These are phyloP conservation scores for Galeruca laticollis DNA, from an alignment of 2,888 invertebrate species.

Conservation along the genomic window DNA sequence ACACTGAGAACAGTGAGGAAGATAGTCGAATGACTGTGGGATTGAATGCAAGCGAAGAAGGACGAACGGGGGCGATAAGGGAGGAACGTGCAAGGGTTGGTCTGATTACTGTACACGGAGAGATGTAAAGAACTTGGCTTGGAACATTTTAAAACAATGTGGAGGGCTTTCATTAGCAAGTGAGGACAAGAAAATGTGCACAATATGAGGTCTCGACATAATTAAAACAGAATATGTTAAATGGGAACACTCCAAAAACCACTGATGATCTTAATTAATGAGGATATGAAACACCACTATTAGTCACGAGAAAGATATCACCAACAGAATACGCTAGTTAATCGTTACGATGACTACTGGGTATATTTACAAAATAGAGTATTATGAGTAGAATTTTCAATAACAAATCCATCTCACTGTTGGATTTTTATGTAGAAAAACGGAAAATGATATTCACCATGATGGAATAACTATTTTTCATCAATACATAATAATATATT, in stretches of 20 bases:
- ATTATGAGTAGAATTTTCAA: too few species aligned
- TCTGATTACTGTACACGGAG: constrained; percentile 8
- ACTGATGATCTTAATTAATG: not conserved
- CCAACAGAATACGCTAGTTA: not conserved
- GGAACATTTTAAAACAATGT: constrained; percentile 9
- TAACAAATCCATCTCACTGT: too few species aligned
- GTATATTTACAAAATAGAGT: too few species aligned
- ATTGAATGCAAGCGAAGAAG: constrained; percentile 20
- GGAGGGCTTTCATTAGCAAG: not conserved
- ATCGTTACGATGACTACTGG: not conserved
- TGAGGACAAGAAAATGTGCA: not conserved
- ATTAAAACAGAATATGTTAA: not conserved
- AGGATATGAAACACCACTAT: not conserved
- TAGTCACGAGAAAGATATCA: not conserved
- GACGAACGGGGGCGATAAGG: constrained; percentile 24
- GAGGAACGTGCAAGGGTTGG: constrained; percentile 27
- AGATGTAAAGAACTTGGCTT: not conserved
- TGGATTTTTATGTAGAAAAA: too few species aligned
- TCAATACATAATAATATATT: too few species aligned
- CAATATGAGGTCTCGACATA: not conserved
- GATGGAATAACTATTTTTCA: too few species aligned
- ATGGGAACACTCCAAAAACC: not conserved
- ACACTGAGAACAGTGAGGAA: constrained; percentile 26
- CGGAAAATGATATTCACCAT: too few species aligned
- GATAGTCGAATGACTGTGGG: constrained; percentile 12